phyloP scores from a whole-genome alignment of 2,797 vertebrate species.

The Eospalax fontanierii region DNA sequence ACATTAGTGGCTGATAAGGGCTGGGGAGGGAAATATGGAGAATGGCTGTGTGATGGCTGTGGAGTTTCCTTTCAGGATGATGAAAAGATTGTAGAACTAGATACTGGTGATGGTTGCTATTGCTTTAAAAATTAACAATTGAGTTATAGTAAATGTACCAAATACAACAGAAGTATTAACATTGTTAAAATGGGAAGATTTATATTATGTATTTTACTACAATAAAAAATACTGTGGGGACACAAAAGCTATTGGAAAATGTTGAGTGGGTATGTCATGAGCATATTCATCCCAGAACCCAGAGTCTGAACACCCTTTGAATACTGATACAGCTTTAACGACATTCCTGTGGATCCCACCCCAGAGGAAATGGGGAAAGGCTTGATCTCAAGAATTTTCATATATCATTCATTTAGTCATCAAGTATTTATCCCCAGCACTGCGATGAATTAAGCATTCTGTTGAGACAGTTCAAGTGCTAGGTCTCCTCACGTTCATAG shows the following conservation, averaged over 20 bases:
- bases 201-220: neutral
- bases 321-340: neutral
- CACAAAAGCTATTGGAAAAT: neutral
- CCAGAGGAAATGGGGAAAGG: neutral
- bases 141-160: neutral
- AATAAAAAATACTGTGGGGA: neutral
- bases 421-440: neutral
- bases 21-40: rapidly evolving
- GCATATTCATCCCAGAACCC: neutral
- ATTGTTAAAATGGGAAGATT: conserved; percentile 1
- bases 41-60: neutral
- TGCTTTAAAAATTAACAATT: neutral
- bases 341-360: neutral
- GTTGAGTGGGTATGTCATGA: neutral
- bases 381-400: neutral
- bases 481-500: neutral
- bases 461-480: neutral
- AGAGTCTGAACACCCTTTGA: neutral
- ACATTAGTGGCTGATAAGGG: neutral
- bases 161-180: conserved; percentile 18
- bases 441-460: neutral
- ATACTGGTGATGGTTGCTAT: neutral
- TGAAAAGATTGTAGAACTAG: neutral
- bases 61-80: conserved; percentile 24
- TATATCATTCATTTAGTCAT: neutral